Conservation (phyloP, 2,888 invertebrate species). For the Atrina japonica region DNA sequence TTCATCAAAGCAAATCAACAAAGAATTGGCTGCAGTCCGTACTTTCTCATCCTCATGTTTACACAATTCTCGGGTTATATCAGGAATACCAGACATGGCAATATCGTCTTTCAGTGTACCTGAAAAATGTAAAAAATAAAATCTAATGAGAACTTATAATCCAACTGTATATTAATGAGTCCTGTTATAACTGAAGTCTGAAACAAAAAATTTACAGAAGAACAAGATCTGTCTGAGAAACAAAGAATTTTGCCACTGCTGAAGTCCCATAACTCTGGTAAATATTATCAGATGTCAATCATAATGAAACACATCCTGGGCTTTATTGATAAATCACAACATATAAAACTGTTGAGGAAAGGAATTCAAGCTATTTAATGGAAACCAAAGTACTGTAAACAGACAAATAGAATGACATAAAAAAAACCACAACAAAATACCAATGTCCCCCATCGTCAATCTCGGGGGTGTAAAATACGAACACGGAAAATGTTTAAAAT, state of each 20-base stretch:
- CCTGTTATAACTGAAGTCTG: background rate
- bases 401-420: too few species aligned
- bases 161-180: background rate
- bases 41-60: conserved; percentile 68
- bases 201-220: conserved; percentile 9
- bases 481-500: too few species aligned
- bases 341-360: too few species aligned
- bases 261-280: too few species aligned
- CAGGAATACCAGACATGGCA: conserved; percentile 63
- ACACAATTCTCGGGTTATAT: conserved; percentile 57
- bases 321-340: too few species aligned
- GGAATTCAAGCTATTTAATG: too few species aligned
- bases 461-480: too few species aligned
- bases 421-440: too few species aligned
- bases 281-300: too few species aligned
- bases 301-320: too few species aligned
- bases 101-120: conserved; percentile 70
- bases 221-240: conserved; percentile 3
- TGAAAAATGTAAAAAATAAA: conserved; percentile 47
- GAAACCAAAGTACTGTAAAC: too few species aligned
- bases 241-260: conserved; percentile 10
- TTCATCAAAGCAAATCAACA: conserved; percentile 63
- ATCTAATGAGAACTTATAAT: background rate
- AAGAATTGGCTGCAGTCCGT: conserved; percentile 60
- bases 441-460: too few species aligned